Base-by-base conservation (phyloP, 2,888 invertebrate species). In the Bugula neritina region DNA sequence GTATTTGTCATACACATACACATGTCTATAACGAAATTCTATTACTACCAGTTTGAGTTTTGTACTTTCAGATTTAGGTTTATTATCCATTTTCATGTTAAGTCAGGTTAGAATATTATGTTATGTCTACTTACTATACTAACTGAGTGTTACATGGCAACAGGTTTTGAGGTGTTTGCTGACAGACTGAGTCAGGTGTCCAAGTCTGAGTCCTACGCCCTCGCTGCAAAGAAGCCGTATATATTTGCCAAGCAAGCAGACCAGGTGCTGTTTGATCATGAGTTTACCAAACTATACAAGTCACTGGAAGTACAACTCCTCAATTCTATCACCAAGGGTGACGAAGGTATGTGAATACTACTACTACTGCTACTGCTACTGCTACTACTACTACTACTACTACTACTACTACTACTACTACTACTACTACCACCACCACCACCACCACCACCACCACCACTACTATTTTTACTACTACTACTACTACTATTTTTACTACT, bases 191-290 rank as follows among this genome's bases (percentile, higher is more conserved):
- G 90, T 71, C 92, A 93, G 77, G 90, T 98, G 72, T 89, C 92
- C 0, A 89, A 91, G 71, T 93, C 93, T 81, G 98, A 98, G 85
- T 88, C 90, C 57, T 99, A 97, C 86, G 92, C 91, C 72, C 89
- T 90, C 80, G 94, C 97, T 23, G 90, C 93, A 27, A 97, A 98
- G 82, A 93, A 93, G 79, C 95, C 98, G 0, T 95, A 97, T 84
- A 89, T 93, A 35, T 88, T 90, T 63, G 91, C 90, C 17, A 90
- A 90, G 82, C 87, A 88, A 72, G 86, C 92, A 1, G 86, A 86
- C 0, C 95, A 97, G 75, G 87, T 97, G 25, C 86, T 96, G 72
- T 87, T 99, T 57, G 98, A 99, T 84, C 93, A 92, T 82, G 94
- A 96, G 85, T 99, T 97, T 86, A 95, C 96, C 80, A 90, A 90